Base-by-base conservation (phyloP, 2,797 vertebrate species). In the Harpagifer antarcticus region DNA sequence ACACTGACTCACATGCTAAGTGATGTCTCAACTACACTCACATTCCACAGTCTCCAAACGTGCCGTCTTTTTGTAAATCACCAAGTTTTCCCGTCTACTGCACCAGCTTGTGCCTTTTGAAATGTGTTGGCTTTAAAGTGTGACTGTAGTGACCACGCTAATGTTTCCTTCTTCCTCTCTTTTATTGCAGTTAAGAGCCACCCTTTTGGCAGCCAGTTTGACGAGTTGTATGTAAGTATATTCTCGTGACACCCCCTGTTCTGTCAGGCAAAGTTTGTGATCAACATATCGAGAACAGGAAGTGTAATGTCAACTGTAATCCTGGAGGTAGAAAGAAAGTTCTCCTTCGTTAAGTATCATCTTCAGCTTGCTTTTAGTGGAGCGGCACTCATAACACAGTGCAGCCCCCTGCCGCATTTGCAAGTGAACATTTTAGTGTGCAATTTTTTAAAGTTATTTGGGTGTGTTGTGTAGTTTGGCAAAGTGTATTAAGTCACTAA, bases 141-240 rank as follows among this genome's bases (percentile, higher is more conserved):
- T 14, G 42, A 4, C 20, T 65, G 7, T 5, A 12, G 12, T 11
- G 37, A 78, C 5, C 9, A 5, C 17, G 47, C 6, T 45, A 4
- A 37, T 56, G 37, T 55, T 33, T 47, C 16, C 59, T 12, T 74
- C 10, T 59, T 66, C 63, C 14, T 1, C 20, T 40, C 5, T 37
- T 74, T 42, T 69, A 23, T 93, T 91, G 61, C 94, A 99, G 97
- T 95, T 74, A 94, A 95, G 92, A 94, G 65, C 60, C 94, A 95
- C 74, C 94, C 96, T 0, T 95, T 97, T 89, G 95, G 94, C 83
- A 89, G 77, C 15, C 90, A 95, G 16, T 96, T 96, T 86, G 93
- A 94, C 82, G 48, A 83, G 23, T 80, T 91, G 85, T 92, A 96
- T 92, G 97, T 98, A 95, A 99, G 97, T 97, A 92, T 43, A 5